Evolutionary conservation across 2,113 vertebrate species (phyloP).

Genomic region (Tyrannus savana): DNA sequence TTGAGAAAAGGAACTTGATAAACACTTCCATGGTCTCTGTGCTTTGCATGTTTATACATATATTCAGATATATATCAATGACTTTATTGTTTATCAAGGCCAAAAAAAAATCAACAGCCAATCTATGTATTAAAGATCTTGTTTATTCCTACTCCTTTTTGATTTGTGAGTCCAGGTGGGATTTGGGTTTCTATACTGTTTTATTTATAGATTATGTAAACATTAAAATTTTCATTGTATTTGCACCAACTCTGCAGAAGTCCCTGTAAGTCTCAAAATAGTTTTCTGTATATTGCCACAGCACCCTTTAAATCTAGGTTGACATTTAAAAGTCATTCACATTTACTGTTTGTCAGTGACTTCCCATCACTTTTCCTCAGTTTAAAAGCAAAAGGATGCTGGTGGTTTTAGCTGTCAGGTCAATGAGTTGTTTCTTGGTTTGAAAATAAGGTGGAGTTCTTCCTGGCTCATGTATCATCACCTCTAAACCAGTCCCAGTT

Average conservation of each 20-base stretch:
- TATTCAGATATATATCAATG: background rate
- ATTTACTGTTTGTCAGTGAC: background rate
- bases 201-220: slow-evolving; percentile 34
- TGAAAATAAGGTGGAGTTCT: background rate
- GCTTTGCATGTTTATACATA: background rate
- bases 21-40: background rate
- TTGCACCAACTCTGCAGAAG: background rate
- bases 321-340: background rate
- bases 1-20: background rate
- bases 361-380: slow-evolving; percentile 18
- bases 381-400: slow-evolving; percentile 1
- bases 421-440: background rate
- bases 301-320: background rate
- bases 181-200: background rate
- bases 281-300: background rate
- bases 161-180: background rate
- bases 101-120: background rate
- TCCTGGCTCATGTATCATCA: background rate
- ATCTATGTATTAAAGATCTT: background rate
- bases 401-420: background rate
- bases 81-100: background rate
- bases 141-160: slow-evolving; percentile 1
- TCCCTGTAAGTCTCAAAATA: background rate
- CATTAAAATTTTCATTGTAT: slow-evolving; percentile 32
- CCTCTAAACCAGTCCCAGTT: background rate